These are phyloP conservation scores for Eilema griseolum DNA, from an alignment of 2,888 invertebrate genomes.

Conservation along the genomic window DNA sequence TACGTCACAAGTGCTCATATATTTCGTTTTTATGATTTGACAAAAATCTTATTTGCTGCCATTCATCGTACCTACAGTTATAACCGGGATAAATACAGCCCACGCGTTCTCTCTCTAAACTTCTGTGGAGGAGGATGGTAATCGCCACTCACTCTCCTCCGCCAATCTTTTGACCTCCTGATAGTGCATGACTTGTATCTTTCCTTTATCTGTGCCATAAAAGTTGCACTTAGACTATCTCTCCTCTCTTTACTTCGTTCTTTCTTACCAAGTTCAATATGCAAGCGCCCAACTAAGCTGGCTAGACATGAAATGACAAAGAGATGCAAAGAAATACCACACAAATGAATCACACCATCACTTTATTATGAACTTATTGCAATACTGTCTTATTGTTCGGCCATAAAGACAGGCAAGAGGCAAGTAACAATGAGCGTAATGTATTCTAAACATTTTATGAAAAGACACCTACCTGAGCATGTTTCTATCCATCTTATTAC, in stretches of 20 bases:
- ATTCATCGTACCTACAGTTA: no score
- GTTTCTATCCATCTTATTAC: neutral
- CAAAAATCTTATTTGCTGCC: no score
- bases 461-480: neutral
- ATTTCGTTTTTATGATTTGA: neutral
- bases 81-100: no score
- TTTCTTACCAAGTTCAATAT: neutral
- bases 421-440: conserved; percentile 7
- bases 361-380: conserved; percentile 32
- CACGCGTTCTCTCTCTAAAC: no score
- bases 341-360: conserved; percentile 35
- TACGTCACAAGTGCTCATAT: conserved; percentile 6
- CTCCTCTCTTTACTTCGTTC: no score
- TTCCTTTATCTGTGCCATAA: no score
- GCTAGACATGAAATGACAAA: conserved; percentile 35
- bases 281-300: conserved; percentile 6
- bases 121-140: no score
- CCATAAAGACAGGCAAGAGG: neutral
- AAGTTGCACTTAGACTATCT: no score
- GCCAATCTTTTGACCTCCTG: no score
- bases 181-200: no score
- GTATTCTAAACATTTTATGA: conserved; percentile 13
- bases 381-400: conserved; percentile 16
- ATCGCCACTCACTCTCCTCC: no score
- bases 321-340: conserved; percentile 35